Percentiles rank a stretch among this genome's conserved stretches.
Evolutionary conservation across 2,113 vertebrate species (phyloP).

Genomic region (Microcebus griseorufus): DNA sequence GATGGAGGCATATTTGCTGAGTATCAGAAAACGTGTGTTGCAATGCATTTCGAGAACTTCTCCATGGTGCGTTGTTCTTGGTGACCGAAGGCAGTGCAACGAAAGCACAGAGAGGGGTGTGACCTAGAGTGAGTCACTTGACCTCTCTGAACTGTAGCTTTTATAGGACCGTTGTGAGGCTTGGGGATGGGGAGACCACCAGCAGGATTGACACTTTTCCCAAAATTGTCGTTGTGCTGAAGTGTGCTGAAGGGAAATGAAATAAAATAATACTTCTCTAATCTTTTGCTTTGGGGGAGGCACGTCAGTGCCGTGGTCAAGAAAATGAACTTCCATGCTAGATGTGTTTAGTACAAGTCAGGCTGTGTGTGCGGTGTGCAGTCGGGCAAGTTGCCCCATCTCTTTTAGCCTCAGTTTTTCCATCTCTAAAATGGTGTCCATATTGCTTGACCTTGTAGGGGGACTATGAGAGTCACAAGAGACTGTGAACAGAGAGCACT

Average conservation of each 20-base stretch:
- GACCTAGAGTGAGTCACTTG: background rate
- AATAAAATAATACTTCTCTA: background rate
- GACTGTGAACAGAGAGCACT: background rate
- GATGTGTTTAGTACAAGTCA: background rate
- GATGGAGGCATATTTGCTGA: background rate
- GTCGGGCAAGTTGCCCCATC: too few species aligned
- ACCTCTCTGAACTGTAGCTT: background rate
- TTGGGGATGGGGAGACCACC: background rate
- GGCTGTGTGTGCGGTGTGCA: background rate
- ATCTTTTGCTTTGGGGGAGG: background rate
- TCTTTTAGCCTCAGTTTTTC: background rate
- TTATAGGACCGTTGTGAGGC: background rate
- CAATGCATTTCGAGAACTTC: background rate
- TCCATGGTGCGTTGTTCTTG: background rate
- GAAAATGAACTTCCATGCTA: background rate
- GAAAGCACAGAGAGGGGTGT: background rate
- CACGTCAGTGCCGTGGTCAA: background rate
- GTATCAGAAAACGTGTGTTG: background rate
- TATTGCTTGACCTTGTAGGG: background rate
- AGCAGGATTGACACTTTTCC: background rate
- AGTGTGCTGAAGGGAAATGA: background rate
- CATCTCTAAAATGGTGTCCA: background rate
- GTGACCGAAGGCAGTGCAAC: background rate
- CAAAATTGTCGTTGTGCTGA: background rate
- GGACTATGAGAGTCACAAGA: background rate